These are phyloP conservation scores for Achlya flavicornis DNA, from an alignment of 2,888 invertebrate genomes.

Conservation along the genomic window DNA sequence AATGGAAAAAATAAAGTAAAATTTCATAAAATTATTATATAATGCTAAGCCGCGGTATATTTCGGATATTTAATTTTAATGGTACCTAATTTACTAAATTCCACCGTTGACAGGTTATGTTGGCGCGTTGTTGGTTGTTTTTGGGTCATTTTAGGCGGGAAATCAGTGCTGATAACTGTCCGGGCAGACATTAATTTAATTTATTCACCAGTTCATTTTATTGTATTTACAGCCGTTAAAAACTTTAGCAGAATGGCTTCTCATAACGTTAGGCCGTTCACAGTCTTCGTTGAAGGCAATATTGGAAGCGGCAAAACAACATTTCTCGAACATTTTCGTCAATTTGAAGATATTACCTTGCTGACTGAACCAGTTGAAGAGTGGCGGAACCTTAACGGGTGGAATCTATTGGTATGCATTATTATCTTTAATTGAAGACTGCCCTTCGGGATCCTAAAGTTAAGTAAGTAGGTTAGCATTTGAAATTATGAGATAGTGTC, in stretches of 20 bases:
- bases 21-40: slow-evolving; percentile 18
- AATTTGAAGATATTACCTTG: slow-evolving; percentile 87
- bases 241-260: slow-evolving; percentile 58
- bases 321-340: slow-evolving; percentile 91
- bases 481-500: neutral
- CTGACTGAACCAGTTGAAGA: slow-evolving; percentile 91
- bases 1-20: neutral
- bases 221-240: slow-evolving; percentile 40
- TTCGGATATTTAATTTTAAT: slow-evolving; percentile 38
- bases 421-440: neutral
- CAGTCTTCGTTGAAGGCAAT: slow-evolving; percentile 94
- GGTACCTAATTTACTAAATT: slow-evolving; percentile 57
- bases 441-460: too few relatives aligned
- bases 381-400: slow-evolving; percentile 92
- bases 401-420: slow-evolving; percentile 87
- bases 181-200: neutral
- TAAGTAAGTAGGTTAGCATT: too few relatives aligned
- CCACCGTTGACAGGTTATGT: slow-evolving; percentile 48
- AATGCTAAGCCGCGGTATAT: slow-evolving; percentile 40
- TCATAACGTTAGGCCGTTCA: slow-evolving; percentile 86
- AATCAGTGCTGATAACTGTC: slow-evolving; percentile 25
- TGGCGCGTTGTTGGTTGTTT: slow-evolving; percentile 58
- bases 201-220: slow-evolving; percentile 14
- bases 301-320: slow-evolving; percentile 96
- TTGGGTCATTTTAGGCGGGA: slow-evolving; percentile 67